A percentile compares a stretch with the other conserved stretches of the same genome.
phyloP scores from a whole-genome alignment of 2,888 invertebrate species.

The Sarcophaga caerulescens region DNA sequence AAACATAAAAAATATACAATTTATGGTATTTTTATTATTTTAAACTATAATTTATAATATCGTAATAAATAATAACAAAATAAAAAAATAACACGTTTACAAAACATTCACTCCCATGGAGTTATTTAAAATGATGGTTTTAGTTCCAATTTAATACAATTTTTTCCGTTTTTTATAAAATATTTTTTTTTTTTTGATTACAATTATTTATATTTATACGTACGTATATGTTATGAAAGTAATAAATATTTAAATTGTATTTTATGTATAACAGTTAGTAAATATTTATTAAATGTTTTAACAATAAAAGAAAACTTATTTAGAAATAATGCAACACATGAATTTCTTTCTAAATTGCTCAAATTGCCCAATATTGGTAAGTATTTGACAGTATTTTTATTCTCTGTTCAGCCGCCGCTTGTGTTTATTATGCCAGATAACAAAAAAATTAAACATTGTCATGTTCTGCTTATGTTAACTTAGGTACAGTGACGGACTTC shows the following conservation, averaged over 20 bases:
- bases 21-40: neutral
- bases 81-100: neutral
- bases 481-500: no score
- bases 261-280: constrained; percentile 47
- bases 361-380: no score
- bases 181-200: constrained; percentile 37
- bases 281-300: constrained; percentile 64
- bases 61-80: neutral
- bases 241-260: constrained; percentile 37
- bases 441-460: no score
- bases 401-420: no score
- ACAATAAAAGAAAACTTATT: constrained; percentile 32
- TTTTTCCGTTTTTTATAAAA: constrained; percentile 16
- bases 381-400: no score
- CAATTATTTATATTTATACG: neutral
- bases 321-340: neutral
- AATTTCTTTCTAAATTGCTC: no score
- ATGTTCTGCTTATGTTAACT: no score
- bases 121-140: constrained; percentile 57
- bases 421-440: no score
- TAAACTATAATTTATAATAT: neutral
- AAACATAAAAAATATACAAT: neutral
- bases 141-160: constrained; percentile 54
- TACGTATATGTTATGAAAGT: neutral
- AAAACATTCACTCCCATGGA: constrained; percentile 65